phyloP scores from a whole-genome alignment of 2,797 vertebrate genomes.

The Microcaecilia unicolor region DNA sequence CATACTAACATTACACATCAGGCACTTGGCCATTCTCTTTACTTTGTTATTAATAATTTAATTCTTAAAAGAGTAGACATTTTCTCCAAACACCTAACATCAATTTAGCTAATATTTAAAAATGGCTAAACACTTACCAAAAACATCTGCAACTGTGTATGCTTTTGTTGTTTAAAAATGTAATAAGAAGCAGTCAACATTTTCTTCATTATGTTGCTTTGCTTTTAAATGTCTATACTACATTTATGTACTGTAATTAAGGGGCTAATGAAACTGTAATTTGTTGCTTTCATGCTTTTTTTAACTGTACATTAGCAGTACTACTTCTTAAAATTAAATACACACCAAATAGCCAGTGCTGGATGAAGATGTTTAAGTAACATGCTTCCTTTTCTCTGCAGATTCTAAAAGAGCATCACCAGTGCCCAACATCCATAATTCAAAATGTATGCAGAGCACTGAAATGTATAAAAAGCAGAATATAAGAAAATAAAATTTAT shows the following conservation, averaged over 20 bases:
- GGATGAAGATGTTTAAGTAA: slow-evolving; percentile 84
- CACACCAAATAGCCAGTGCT: slow-evolving; percentile 78
- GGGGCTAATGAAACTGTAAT: slow-evolving; percentile 62
- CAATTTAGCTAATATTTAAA: slow-evolving; percentile 87
- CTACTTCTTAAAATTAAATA: slow-evolving; percentile 65
- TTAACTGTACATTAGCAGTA: slow-evolving; percentile 68
- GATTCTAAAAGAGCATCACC: slow-evolving; percentile 92
- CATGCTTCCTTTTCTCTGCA: slow-evolving; percentile 91
- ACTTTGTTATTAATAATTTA: slow-evolving; percentile 82
- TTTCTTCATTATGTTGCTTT: slow-evolving; percentile 45
- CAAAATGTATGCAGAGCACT: slow-evolving; percentile 98
- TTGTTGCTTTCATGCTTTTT: slow-evolving; percentile 68
- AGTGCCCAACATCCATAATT: slow-evolving; percentile 92
- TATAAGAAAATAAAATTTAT: slow-evolving; percentile 99
- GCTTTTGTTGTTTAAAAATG: slow-evolving; percentile 75
- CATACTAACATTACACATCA: slow-evolving; percentile 92
- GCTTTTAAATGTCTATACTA: slow-evolving; percentile 65
- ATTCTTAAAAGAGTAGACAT: slow-evolving; percentile 65
- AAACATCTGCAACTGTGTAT: slow-evolving; percentile 88
- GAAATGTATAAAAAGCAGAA: slow-evolving; percentile 99
- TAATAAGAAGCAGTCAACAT: slow-evolving; percentile 70
- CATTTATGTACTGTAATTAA: slow-evolving; percentile 54
- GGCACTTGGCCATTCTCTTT: slow-evolving; percentile 84
- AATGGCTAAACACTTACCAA: slow-evolving; percentile 92
- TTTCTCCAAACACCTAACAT: slow-evolving; percentile 83